A percentile compares a stretch with the other conserved stretches of the same genome.
These are phyloP conservation scores for Herpailurus yagouaroundi DNA, from an alignment of 2,113 vertebrate species.

Conservation along the genomic window DNA sequence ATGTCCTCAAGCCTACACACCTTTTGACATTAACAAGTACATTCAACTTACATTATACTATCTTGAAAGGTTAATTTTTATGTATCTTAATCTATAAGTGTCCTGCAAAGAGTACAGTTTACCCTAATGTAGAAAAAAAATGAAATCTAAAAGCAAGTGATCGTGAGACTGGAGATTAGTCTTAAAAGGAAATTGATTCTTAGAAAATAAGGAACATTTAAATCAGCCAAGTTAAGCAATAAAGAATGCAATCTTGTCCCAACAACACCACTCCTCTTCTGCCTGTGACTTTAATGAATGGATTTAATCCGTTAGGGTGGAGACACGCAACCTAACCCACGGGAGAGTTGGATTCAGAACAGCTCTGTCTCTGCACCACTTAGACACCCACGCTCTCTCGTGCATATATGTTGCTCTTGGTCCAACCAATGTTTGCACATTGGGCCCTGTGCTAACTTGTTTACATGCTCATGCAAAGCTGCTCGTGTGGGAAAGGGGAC, in stretches of 20 bases:
- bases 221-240: background rate
- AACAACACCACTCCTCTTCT: background rate
- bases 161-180: background rate
- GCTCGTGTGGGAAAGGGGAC: background rate
- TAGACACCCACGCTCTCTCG: background rate
- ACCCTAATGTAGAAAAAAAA: background rate
- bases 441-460: background rate
- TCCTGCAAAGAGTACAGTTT: background rate
- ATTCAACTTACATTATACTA: background rate
- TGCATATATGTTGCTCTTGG: background rate
- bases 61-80: background rate
- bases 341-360: no score
- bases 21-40: background rate
- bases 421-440: background rate
- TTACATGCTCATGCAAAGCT: background rate
- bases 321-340: background rate
- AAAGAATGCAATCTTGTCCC: background rate
- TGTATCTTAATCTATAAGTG: background rate
- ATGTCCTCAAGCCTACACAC: background rate
- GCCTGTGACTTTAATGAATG: background rate
- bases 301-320: background rate
- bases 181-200: background rate
- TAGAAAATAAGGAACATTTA: background rate
- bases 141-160: background rate
- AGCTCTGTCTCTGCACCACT: background rate